phyloP scores from a whole-genome alignment of 2,888 invertebrate genomes.

The Argyra leucocephala region DNA sequence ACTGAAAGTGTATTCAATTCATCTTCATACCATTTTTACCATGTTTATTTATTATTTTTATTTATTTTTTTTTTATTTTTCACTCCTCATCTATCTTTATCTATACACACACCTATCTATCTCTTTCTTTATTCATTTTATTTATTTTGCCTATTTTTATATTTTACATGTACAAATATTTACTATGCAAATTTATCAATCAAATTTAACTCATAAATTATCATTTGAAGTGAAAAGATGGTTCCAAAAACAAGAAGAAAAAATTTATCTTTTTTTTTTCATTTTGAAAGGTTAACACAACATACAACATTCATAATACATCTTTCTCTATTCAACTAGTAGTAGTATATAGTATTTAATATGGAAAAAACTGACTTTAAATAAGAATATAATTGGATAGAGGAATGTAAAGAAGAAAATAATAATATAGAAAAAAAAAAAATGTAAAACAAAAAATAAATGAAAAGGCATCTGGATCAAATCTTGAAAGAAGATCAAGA shows the following conservation, averaged over 20 bases:
- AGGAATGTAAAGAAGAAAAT: not conserved
- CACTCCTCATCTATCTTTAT: not conserved
- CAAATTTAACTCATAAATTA: conserved; percentile 6
- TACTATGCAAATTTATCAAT: conserved; percentile 4
- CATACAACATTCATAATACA: no score
- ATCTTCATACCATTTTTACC: no score
- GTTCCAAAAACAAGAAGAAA: not conserved
- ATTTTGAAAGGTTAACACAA: no score
- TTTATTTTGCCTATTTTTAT: not conserved
- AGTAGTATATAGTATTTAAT: not conserved
- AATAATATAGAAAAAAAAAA: not conserved
- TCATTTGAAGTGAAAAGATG: conserved; percentile 6
- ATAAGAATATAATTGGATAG: no score
- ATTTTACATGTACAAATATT: conserved; percentile 5
- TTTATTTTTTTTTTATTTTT: no score
- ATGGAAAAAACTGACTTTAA: not conserved
- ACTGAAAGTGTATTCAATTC: no score
- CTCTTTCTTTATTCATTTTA: not conserved
- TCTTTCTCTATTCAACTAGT: not conserved
- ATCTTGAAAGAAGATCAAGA: not conserved
- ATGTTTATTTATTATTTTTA: no score
- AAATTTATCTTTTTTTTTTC: not conserved
- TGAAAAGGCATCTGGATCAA: not conserved
- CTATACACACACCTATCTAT: not conserved
- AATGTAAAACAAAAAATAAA: not conserved